Base-by-base conservation (phyloP, 2,797 vertebrate genomes). In the Gadopsis marmoratus region DNA sequence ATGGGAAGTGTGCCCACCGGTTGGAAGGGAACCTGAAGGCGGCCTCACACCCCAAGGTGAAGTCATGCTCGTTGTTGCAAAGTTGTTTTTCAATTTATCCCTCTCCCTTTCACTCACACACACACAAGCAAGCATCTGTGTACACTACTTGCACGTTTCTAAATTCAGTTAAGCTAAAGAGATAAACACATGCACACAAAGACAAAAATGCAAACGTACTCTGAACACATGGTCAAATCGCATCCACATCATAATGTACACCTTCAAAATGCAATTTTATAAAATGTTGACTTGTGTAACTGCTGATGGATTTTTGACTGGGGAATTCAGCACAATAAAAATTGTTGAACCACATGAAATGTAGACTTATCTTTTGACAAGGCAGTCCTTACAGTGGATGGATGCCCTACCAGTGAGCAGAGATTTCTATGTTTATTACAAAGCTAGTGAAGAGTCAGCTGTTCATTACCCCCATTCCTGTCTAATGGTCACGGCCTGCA, bases 401-500 rank as follows among this genome's bases (percentile, higher is more conserved):
- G 61, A 86, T 74, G 71, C 78, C 67, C 39, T 82, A 71, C 26
- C 29, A 74, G 78, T 79, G 83, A 89, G 37, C 48, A 78, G 67
- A 76, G 75, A 84, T 75, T 58, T 79, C 47, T 66, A 2, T 8
- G 31, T 83, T 67, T 31, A 39, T 64, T 78, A 26, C 54, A 68
- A 74, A 88, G 82, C 84, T 88, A 76, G 66, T 70, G 58, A 66
- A 72, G 45, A 51, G 73, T 80, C 78, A 79, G 73, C 73, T 80
- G 74, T 79, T 58, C 63, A 37, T 51, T 50, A 55, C 53, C 71
- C 51, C 66, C 43, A 59, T 62, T 35, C 33, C n/a, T 37, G 37
- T 73, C 26, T 50, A 63, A 13, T 48, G 43, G 23, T 61, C 53
- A 59, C 19, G 9, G 59, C 17, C 60, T 70, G 51, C 75, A 60